Evolutionary conservation across 2,888 invertebrate genomes (phyloP), one percentile per base, ranked within the genome.

Genomic region (Ryuthela nishihirai): DNA sequence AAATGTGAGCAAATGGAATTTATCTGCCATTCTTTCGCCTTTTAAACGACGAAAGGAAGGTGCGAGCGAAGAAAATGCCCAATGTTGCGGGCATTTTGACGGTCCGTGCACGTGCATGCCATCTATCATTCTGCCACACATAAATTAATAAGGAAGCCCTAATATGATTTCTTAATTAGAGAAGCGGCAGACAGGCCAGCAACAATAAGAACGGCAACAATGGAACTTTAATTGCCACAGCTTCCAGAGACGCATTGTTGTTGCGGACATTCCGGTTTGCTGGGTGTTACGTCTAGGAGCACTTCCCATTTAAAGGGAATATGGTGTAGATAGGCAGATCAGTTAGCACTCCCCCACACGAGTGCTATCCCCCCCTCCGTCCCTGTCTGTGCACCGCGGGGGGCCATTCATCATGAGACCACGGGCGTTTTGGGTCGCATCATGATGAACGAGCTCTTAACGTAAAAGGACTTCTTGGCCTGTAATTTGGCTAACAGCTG

Each of bases 401-500:
- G 25, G 18, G 45, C 52, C 50, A 56, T 56, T 56, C 56, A 56
- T 56, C 56, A 56, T 46, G 29, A 46, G 50, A 25, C 49, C 54
- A 48, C 43, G 39, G 49, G 45, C 55, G 40, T 50, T 56, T 50
- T 45, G 56, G 45, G 56, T 55, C 49, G 49, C 40, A 45, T 49
- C 49, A 35, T 56, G 56, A 56, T 56, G 50, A 50, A 56, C 56
- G 56, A 56, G 56, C 56, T 50, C 50, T 46, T 50, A 55, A 55
- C 55, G 49, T 55, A 55, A 55, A 55, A 50, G 50, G 56, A 56
- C 56, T 50, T 56, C 36, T 56, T 41, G 56, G 50, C 42, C 56
- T 56, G 50, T 56, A 56, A 56, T 56, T 56, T 56, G 45, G 50
- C 56, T 56, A 56, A 56, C 56, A 56, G 55, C 54, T 54, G 48